Evolutionary conservation across 2,888 invertebrate species (phyloP), one percentile per base, ranked within the genome.

Genomic region (Tridacna gigas): DNA sequence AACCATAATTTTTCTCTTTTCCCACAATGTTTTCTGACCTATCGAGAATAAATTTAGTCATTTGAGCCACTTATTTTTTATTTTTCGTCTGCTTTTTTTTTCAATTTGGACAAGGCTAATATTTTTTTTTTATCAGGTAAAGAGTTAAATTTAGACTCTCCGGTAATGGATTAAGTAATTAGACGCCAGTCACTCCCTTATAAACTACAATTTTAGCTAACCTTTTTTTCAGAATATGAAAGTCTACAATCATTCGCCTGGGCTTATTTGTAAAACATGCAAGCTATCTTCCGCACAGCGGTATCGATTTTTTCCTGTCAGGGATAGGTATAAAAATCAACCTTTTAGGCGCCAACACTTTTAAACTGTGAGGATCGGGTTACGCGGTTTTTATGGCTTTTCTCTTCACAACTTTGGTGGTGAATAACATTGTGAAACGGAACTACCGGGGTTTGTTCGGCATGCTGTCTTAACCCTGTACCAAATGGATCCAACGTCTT

Each of bases 301-400:
- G 78, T 25, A 20, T 22, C 56, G 67, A 45, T 74, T 78, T 65
- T 20, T 25, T 22, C 37, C 60, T 82, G 82, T 74, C 78, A 82
- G 82, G n/a, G 26, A 20, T 25, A 66, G 51, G 48, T 45, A 78
- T 82, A 78, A 78, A 78, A 77, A 63, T 78, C 78, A 82, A 75
- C 66, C 78, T 67, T 56, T 65, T 26, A 66, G 82, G 82, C 82
- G 82, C 82, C 82, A 82, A 60, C 20, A 63, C 82, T 82, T 78
- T 82, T 82, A 75, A 78, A 82, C 37, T 65, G 12, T 65, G 26
- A 11, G 20, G 20, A 65, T 65, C 65, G 25, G 25, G 65, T 65
- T 65, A 65, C 65, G 28, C 65, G 3, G 25, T 26, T 20, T 65
- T 37, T 37, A 37, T 37, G 37, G 37, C 3, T 4, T 37, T 37